Percentiles rank a stretch among this genome's conserved stretches.
Evolutionary conservation across 2,113 vertebrate species (phyloP).

Genomic region (Vombatus ursinus): DNA sequence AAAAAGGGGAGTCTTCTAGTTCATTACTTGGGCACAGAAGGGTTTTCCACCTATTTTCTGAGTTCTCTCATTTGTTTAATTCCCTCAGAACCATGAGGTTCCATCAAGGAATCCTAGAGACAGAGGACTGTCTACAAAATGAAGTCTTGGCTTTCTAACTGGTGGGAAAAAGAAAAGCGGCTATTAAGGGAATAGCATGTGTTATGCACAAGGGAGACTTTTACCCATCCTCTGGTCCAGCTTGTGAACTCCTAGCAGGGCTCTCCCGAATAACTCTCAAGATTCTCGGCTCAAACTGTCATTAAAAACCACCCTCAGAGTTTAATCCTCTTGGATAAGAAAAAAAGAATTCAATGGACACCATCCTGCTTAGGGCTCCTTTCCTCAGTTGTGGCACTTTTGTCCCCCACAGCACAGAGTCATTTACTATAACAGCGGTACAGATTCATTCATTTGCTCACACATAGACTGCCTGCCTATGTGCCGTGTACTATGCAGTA

Average conservation of each 20-base stretch:
- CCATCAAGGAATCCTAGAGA: neutral
- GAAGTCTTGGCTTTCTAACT: neutral
- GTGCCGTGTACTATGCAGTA: neutral
- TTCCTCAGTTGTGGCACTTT: neutral
- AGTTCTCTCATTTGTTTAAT: neutral
- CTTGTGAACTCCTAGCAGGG: neutral
- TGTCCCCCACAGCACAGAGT: neutral
- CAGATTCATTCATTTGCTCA: neutral
- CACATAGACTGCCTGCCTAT: neutral
- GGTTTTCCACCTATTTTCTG: neutral
- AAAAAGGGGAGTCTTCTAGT: neutral
- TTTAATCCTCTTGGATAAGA: neutral
- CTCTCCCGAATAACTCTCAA: neutral
- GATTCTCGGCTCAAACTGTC: neutral
- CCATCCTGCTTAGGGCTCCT: neutral
- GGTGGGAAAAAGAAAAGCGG: neutral
- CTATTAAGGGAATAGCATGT: neutral
- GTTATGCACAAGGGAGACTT: conserved; percentile 6
- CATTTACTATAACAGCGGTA: neutral
- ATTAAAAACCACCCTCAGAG: neutral
- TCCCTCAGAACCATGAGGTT: neutral
- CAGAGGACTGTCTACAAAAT: neutral
- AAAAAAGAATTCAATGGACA: neutral
- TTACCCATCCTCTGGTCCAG: neutral
- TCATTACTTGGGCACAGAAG: neutral